Conservation (phyloP, 2,797 vertebrate genomes). For the Ceryle rudis region DNA sequence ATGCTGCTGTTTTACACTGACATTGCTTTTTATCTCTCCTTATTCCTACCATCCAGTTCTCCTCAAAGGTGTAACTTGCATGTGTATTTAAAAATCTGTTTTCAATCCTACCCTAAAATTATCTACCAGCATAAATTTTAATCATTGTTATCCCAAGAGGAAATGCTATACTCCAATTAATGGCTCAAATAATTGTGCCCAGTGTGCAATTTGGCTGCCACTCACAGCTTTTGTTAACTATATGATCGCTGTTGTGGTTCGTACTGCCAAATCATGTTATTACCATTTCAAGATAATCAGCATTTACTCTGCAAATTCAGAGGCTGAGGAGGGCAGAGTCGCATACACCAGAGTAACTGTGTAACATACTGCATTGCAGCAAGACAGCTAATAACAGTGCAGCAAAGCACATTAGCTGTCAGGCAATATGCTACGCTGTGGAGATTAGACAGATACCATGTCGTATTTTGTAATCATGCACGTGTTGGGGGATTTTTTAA, state of each 20-base stretch:
- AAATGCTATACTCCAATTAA: constrained; percentile 68
- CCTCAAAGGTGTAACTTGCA: constrained; percentile 4
- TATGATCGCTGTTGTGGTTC: not conserved
- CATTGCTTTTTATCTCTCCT: not conserved
- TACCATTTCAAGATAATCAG: constrained; percentile 18
- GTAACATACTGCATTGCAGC: constrained; percentile 44
- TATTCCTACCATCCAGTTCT: constrained; percentile 5
- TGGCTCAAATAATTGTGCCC: constrained; percentile 36
- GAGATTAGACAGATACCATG: not conserved
- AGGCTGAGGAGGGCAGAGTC: not conserved
- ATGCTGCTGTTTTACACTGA: not conserved
- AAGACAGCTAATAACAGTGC: constrained; percentile 1
- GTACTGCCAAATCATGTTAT: not conserved
- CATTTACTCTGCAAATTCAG: not conserved
- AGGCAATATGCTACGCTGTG: not conserved
- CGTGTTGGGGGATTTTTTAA: not conserved
- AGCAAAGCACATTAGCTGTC: not conserved
- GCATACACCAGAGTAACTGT: not conserved
- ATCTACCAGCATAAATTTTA: constrained; percentile 61
- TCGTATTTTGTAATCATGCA: not conserved
- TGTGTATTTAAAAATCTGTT: constrained; percentile 37
- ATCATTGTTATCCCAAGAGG: constrained; percentile 60
- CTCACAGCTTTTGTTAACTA: constrained; percentile 16
- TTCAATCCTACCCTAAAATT: constrained; percentile 27
- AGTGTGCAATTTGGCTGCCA: constrained; percentile 1